Evolutionary conservation across 2,888 invertebrate species (phyloP).

Genomic region (Cantharis lateralis): DNA sequence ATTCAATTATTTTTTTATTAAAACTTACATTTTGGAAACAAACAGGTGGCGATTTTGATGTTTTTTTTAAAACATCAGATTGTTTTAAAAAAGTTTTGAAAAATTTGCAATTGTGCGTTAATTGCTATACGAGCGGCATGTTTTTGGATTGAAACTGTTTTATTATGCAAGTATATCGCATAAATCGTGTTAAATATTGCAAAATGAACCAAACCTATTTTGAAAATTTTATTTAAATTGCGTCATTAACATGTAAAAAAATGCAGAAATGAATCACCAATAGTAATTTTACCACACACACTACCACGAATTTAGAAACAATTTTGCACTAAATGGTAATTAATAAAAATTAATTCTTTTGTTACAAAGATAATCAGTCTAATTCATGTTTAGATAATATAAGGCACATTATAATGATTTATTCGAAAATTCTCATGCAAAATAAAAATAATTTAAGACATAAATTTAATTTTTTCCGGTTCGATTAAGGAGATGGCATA

Average conservation of each 20-base stretch:
- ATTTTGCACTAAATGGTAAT: not conserved
- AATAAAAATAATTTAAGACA: not conserved
- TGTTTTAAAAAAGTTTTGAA: too few species aligned
- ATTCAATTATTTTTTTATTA: not conserved
- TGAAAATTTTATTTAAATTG: not conserved
- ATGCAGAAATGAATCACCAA: not conserved
- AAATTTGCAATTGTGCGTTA: not conserved
- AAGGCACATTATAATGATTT: not conserved
- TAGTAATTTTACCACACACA: not conserved
- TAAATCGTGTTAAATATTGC: not conserved
- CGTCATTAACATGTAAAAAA: not conserved
- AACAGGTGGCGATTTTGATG: not conserved
- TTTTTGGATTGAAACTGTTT: not conserved
- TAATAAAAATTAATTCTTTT: not conserved
- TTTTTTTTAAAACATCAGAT: too few species aligned
- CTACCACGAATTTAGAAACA: not conserved
- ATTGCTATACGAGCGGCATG: not conserved
- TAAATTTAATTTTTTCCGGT: not conserved
- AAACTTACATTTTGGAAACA: not conserved
- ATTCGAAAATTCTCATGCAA: not conserved
- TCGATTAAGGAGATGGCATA: not conserved
- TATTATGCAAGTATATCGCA: not conserved
- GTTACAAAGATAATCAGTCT: not conserved
- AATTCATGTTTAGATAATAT: not conserved
- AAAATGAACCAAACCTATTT: not conserved